These are phyloP conservation scores for Hetaerina americana DNA, from an alignment of 1,140 invertebrate species.

Conservation along the genomic window DNA sequence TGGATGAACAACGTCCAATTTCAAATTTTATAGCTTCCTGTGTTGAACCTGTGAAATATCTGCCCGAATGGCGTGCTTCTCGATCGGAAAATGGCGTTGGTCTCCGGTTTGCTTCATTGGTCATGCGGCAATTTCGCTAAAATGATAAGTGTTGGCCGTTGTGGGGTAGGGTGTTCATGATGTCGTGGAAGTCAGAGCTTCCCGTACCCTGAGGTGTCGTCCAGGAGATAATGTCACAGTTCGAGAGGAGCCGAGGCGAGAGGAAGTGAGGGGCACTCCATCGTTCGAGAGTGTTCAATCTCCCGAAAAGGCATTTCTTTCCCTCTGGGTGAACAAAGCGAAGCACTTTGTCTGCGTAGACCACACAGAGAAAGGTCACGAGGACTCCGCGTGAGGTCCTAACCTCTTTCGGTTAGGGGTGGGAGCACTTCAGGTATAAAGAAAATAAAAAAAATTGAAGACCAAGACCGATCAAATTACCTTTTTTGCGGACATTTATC, in stretches of 20 bases:
- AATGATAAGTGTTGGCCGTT: too few species aligned
- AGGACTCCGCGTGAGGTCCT: not conserved
- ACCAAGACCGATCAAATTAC: not conserved
- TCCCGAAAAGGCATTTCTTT: not conserved
- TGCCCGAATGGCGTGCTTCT: too few species aligned
- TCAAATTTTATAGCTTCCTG: too few species aligned
- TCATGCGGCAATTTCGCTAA: too few species aligned
- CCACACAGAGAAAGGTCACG: not conserved
- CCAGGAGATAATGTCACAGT: not conserved
- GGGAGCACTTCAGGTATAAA: not conserved
- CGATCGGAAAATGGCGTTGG: too few species aligned
- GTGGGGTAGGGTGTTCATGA: too few species aligned
- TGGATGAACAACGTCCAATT: too few species aligned
- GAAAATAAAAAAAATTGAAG: not conserved
- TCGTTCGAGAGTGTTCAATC: not conserved
- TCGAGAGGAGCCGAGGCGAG: not conserved
- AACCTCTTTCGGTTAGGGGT: not conserved
- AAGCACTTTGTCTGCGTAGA: not conserved
- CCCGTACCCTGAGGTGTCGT: too few species aligned
- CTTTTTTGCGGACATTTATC: not conserved
- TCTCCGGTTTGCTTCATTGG: too few species aligned
- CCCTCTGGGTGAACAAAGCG: not conserved
- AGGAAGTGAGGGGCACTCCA: not conserved
- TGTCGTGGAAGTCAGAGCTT: too few species aligned
- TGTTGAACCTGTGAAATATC: too few species aligned